A percentile compares a stretch with the other conserved stretches of the same genome.
These are phyloP conservation scores for Amphiura filiformis DNA, from an alignment of 35 echinoderm and acorn worm genomes.

Conservation along the genomic window DNA sequence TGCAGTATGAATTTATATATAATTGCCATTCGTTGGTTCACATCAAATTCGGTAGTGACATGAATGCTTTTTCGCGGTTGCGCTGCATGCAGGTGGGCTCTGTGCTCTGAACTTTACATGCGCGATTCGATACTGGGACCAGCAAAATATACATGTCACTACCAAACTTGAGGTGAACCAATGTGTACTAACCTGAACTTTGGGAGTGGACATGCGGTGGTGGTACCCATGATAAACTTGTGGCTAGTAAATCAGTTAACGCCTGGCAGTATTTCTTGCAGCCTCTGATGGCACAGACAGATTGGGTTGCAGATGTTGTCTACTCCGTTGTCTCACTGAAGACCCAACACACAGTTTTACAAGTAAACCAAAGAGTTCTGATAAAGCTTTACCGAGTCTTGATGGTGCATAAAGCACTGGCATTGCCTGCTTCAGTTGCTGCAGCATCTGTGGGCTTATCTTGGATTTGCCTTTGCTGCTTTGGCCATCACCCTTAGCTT, in stretches of 20 bases:
- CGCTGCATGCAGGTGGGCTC: too few relatives aligned
- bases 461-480: conserved; percentile 55
- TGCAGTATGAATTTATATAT: too few relatives aligned
- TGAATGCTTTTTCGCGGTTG: too few relatives aligned
- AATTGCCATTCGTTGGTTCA: too few relatives aligned
- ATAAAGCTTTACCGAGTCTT: conserved; percentile 80
- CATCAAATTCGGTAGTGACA: too few relatives aligned
- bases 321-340: conserved; percentile 75
- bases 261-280: conserved; percentile 82
- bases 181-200: conserved; percentile 98
- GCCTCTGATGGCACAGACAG: conserved; percentile 76
- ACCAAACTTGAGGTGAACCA: too few relatives aligned
- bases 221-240: conserved; percentile 84
- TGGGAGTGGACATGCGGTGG: conserved; percentile 75
- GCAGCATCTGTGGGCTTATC: conserved; percentile 76
- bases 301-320: conserved; percentile 89
- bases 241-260: conserved; percentile 76
- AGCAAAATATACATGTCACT: too few relatives aligned
- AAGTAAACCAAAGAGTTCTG: conserved; percentile 91
- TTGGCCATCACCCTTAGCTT: conserved; percentile 46
- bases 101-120: too few relatives aligned
- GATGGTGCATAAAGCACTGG: conserved; percentile 92
- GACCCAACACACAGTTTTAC: conserved; percentile 97
- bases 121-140: too few relatives aligned
- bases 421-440: conserved; percentile 88